These are phyloP conservation scores for Aratinga solstitialis DNA, from an alignment of 2,797 vertebrate species.

Conservation along the genomic window DNA sequence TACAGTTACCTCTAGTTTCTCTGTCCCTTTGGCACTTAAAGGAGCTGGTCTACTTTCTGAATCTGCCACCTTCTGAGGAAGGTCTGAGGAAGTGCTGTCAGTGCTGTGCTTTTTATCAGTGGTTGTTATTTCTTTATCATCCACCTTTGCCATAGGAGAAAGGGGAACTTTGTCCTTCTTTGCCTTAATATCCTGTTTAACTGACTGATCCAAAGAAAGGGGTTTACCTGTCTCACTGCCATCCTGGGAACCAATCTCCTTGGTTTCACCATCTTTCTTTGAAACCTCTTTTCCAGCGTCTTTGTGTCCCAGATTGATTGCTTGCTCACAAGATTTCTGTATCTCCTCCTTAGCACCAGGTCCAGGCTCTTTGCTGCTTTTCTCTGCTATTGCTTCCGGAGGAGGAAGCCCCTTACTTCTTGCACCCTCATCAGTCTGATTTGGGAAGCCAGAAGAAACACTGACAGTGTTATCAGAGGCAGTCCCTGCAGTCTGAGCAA, in stretches of 20 bases:
- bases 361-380: background rate
- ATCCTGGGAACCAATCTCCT: background rate
- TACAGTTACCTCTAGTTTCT: background rate
- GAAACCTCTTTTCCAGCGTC: background rate
- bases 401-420: background rate
- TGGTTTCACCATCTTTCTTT: background rate
- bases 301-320: fast-evolving
- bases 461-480: background rate
- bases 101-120: fast-evolving
- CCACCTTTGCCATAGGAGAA: background rate
- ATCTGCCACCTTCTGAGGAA: background rate
- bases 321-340: background rate
- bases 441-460: background rate
- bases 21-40: background rate
- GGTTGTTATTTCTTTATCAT: background rate
- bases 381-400: background rate
- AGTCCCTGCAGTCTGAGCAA: background rate
- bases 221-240: background rate
- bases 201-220: fast-evolving
- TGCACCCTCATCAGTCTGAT: background rate
- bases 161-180: background rate
- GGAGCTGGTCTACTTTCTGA: background rate
- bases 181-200: background rate
- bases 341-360: background rate
- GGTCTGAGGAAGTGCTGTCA: background rate